Conservation (phyloP, 2,888 invertebrate genomes). For the Acronicta leporina region DNA sequence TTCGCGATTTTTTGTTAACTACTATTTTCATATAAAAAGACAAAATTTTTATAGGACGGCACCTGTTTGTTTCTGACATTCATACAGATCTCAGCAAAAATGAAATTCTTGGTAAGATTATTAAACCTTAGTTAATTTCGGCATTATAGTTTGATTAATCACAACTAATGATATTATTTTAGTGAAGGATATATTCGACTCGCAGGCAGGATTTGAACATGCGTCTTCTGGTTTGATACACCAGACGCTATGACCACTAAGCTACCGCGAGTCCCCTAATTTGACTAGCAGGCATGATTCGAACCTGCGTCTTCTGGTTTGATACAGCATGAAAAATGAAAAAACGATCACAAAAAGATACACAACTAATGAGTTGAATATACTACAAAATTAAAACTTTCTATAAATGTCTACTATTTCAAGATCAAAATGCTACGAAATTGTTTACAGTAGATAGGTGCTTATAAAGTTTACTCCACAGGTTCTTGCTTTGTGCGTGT, state of each 20-base stretch:
- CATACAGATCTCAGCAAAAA: conserved; percentile 66
- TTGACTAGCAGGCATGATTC: too few species aligned
- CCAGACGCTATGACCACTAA: too few species aligned
- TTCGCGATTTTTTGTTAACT: conserved; percentile 56
- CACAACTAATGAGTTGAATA: too few species aligned
- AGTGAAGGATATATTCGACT: too few species aligned
- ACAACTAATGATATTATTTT: too few species aligned
- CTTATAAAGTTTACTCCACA: conserved; percentile 26
- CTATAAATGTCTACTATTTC: background rate
- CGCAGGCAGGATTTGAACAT: too few species aligned
- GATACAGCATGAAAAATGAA: too few species aligned
- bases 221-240: too few species aligned
- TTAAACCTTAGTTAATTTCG: background rate
- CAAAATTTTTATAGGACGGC: conserved; percentile 39
- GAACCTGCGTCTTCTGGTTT: too few species aligned
- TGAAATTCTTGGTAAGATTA: conserved; percentile 72
- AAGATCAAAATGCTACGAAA: background rate
- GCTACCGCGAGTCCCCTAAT: too few species aligned
- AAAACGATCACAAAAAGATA: too few species aligned
- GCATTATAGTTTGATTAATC: too few species aligned
- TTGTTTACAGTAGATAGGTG: background rate
- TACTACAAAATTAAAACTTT: background rate
- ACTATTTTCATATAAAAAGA: conserved; percentile 67
- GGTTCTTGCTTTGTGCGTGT: conserved; percentile 68
- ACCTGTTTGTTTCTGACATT: conserved; percentile 66